Evolutionary conservation across 53 echinoderm and acorn worm species (phyloP).

Genomic region (Antedon mediterranea): DNA sequence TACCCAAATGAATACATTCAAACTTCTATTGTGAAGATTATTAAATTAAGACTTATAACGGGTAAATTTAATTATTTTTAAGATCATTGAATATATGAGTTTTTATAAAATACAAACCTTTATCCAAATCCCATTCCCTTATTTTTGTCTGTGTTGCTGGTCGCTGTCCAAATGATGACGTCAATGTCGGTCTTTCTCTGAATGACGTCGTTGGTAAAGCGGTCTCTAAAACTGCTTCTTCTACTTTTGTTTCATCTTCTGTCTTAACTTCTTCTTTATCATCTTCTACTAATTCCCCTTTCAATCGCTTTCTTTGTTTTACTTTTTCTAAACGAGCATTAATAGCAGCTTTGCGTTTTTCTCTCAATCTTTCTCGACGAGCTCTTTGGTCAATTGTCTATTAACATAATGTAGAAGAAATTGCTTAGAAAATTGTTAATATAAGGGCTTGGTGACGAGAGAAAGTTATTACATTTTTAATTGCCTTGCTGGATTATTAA

Average conservation of each 20-base stretch:
- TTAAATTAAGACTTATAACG: too few species aligned
- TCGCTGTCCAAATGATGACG: neutral
- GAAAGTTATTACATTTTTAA: too few species aligned
- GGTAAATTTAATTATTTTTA: too few species aligned
- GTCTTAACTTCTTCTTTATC: conserved; percentile 12
- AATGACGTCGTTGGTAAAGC: conserved; percentile 7
- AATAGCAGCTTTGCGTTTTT: conserved; percentile 78
- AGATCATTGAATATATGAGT: too few species aligned
- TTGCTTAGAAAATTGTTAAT: neutral
- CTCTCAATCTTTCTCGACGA: conserved; percentile 67
- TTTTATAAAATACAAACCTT: too few species aligned
- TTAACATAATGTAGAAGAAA: neutral
- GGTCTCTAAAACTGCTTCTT: neutral
- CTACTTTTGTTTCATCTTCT: neutral
- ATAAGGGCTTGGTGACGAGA: too few species aligned
- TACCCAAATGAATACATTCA: too few species aligned
- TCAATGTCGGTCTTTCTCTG: neutral
- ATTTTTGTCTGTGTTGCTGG: neutral
- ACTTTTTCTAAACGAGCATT: conserved; percentile 74
- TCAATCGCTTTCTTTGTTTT: conserved; percentile 66
- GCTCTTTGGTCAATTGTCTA: conserved; percentile 64
- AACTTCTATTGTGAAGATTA: too few species aligned
- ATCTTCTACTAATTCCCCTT: conserved; percentile 31
- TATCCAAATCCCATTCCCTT: conserved; percentile 45
- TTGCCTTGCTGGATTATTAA: too few species aligned